phyloP scores from a whole-genome alignment of 2,113 vertebrate species.

The Nothobranchius furzeri region DNA sequence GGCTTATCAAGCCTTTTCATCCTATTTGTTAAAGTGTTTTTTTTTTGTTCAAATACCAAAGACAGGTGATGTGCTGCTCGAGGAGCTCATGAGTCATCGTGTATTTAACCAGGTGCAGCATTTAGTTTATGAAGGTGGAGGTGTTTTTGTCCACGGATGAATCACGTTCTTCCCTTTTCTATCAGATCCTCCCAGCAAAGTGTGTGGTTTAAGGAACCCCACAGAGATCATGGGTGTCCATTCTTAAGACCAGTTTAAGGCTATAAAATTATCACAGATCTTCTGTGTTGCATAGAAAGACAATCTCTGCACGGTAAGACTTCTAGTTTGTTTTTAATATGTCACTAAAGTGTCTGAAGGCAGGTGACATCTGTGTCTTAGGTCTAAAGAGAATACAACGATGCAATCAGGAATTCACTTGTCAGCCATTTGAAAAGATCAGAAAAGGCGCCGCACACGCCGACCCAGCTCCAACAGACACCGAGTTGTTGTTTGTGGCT shows the following conservation, averaged over 20 bases:
- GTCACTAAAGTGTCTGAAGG: slow-evolving; percentile 29
- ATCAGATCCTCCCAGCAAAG: neutral
- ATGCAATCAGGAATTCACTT: slow-evolving; percentile 55
- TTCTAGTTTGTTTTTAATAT: neutral
- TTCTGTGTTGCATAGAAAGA: neutral
- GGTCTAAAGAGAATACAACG: slow-evolving; percentile 45
- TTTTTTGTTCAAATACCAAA: neutral
- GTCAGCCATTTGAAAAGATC: slow-evolving; percentile 53
- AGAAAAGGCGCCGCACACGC: slow-evolving; percentile 21
- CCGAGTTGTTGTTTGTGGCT: slow-evolving; percentile 50
- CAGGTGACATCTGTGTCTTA: slow-evolving; percentile 53
- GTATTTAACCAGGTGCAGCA: slow-evolving; percentile 17
- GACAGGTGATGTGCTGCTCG: neutral
- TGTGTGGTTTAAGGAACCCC: neutral
- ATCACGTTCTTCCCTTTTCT: neutral
- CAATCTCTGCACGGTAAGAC: slow-evolving; percentile 18
- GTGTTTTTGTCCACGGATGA: slow-evolving; percentile 11
- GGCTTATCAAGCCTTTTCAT: neutral
- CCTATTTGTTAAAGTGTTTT: neutral
- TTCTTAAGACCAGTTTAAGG: neutral
- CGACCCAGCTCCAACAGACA: slow-evolving; percentile 35
- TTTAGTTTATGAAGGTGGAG: slow-evolving; percentile 11
- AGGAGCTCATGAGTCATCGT: neutral
- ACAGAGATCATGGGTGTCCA: neutral
- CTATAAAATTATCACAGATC: slow-evolving; percentile 5